These are phyloP conservation scores for Neodiprion virginianus DNA, from an alignment of 1,140 invertebrate species.

Conservation along the genomic window DNA sequence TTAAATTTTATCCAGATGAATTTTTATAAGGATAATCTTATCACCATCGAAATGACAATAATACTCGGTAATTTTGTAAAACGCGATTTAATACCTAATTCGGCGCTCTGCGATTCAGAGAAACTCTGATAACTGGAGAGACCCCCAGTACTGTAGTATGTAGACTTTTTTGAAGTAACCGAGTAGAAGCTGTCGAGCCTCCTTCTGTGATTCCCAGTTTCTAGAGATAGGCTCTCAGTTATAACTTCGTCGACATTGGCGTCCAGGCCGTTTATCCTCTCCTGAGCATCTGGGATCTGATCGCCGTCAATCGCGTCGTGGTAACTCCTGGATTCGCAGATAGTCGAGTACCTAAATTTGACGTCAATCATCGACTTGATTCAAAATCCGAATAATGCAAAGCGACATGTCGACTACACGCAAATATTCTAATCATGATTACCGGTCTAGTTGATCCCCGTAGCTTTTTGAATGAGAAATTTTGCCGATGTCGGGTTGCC, in stretches of 20 bases:
- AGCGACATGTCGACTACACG: neutral
- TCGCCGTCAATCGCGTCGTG: constrained; percentile 44
- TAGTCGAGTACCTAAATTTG: constrained; percentile 16
- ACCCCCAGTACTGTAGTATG: constrained; percentile 75
- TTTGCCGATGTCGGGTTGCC: constrained; percentile 33
- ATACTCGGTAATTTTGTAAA: too few relatives aligned
- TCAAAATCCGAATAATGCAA: too few relatives aligned
- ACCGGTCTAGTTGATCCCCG: constrained; percentile 56
- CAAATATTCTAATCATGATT: constrained; percentile 15
- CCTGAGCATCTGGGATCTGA: constrained; percentile 24
- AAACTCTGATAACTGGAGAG: constrained; percentile 69
- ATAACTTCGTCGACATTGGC: constrained; percentile 43
- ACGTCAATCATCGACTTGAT: neutral
- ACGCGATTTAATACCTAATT: neutral
- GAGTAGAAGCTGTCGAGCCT: constrained; percentile 83
- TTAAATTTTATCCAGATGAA: neutral
- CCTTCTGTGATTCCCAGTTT: constrained; percentile 60
- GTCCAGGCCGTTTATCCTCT: constrained; percentile 12
- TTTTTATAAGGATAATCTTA: too few relatives aligned
- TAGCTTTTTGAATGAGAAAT: constrained; percentile 56
- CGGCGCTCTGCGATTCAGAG: constrained; percentile 40
- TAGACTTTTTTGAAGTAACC: constrained; percentile 73
- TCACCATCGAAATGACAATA: neutral
- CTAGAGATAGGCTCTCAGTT: constrained; percentile 50
- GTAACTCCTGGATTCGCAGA: constrained; percentile 51